These are phyloP conservation scores for Struthidea cinerea DNA, from an alignment of 2,113 vertebrate genomes.

Conservation along the genomic window DNA sequence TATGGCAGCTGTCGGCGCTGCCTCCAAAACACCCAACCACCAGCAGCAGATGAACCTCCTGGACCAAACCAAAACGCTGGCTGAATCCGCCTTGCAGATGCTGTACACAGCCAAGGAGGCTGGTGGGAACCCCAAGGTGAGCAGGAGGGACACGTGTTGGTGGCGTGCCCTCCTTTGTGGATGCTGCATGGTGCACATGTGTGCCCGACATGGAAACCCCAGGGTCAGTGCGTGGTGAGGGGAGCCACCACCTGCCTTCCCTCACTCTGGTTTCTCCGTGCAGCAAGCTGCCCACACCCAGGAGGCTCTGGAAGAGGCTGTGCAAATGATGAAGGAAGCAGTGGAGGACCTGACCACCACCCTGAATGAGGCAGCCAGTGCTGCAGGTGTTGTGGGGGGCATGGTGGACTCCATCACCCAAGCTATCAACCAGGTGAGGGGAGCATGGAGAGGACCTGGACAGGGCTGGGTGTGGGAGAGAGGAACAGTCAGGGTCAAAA, in stretches of 20 bases:
- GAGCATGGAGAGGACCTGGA: background rate
- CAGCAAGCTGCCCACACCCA: slow-evolving; percentile 91
- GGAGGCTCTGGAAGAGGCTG: slow-evolving; percentile 92
- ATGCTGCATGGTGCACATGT: rapidly evolving
- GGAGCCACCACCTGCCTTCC: rapidly evolving
- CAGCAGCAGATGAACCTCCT: slow-evolving; percentile 98
- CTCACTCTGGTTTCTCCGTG: background rate
- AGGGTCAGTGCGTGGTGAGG: no score
- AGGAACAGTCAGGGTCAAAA: background rate
- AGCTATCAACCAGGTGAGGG: slow-evolving; percentile 86
- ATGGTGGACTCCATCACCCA: slow-evolving; percentile 97
- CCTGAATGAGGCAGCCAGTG: slow-evolving; percentile 88
- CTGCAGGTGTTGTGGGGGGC: slow-evolving; percentile 90
- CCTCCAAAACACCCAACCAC: slow-evolving; percentile 92
- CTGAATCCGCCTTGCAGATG: slow-evolving; percentile 94
- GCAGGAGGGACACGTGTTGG: rapidly evolving
- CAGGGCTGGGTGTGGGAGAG: background rate
- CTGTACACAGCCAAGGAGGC: slow-evolving; percentile 96
- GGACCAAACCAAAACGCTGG: slow-evolving; percentile 95
- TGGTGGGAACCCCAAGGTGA: slow-evolving; percentile 95
- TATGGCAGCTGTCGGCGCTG: slow-evolving; percentile 87
- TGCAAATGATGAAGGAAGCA: slow-evolving; percentile 98
- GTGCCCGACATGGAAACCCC: background rate
- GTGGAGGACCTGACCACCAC: slow-evolving; percentile 92
- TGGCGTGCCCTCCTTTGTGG: rapidly evolving